Percentiles rank a stretch among this genome's conserved stretches.
Conservation (phyloP, 2,797 vertebrate genomes). For the Anabas testudineus region DNA sequence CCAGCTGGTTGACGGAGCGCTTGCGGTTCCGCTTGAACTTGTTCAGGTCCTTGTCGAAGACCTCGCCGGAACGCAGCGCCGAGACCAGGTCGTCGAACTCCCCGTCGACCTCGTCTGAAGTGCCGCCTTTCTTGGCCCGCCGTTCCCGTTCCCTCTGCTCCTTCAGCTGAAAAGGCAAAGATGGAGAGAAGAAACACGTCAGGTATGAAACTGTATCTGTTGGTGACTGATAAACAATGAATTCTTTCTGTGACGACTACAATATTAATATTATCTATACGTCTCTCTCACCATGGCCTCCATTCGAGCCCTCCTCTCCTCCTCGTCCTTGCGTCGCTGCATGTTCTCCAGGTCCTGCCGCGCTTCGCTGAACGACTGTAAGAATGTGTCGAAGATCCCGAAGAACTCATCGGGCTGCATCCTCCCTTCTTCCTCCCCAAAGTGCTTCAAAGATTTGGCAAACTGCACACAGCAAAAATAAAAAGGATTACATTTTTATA, state of each 20-base stretch:
- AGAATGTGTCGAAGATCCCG: constrained; percentile 96
- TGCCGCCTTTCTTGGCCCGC: constrained; percentile 81
- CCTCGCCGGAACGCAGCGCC: constrained; percentile 94
- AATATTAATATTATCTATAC: background rate
- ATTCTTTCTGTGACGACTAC: background rate
- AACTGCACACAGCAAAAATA: constrained; percentile 82
- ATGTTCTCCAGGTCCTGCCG: constrained; percentile 96
- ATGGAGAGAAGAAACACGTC: too few species aligned
- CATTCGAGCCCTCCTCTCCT: constrained; percentile 94
- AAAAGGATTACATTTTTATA: background rate
- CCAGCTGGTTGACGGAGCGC: constrained; percentile 90
- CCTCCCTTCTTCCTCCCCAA: constrained; percentile 91
- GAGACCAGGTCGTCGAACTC: constrained; percentile 98
- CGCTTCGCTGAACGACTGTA: constrained; percentile 94
- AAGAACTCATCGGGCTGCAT: constrained; percentile 99
- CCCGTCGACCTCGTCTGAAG: constrained; percentile 92
- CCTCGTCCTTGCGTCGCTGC: constrained; percentile 96
- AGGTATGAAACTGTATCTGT: too few species aligned
- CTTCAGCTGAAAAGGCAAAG: constrained; percentile 86
- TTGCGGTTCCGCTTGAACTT: constrained; percentile 98
- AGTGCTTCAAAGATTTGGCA: constrained; percentile 92
- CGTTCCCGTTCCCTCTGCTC: constrained; percentile 95
- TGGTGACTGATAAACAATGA: background rate
- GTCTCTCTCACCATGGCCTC: constrained; percentile 91
- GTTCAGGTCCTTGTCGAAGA: constrained; percentile 98